These are phyloP conservation scores for Rhinolophus sinicus DNA, from an alignment of 2,113 vertebrate genomes.

Conservation along the genomic window DNA sequence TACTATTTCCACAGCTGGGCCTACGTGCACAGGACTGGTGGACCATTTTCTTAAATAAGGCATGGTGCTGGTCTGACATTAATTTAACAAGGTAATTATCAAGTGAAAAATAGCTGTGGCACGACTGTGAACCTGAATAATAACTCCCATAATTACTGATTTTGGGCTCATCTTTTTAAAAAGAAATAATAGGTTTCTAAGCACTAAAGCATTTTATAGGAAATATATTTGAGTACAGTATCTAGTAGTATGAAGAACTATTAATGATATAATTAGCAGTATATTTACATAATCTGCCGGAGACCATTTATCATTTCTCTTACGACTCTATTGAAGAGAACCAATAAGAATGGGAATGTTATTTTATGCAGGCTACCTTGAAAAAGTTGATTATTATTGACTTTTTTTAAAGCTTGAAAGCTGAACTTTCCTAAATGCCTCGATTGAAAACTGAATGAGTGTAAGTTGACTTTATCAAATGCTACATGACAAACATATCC, in stretches of 20 bases:
- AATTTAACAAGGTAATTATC: conserved; percentile 83
- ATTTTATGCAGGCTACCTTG: conserved; percentile 2
- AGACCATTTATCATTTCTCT: conserved; percentile 61
- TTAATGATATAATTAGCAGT: conserved; percentile 59
- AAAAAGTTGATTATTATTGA: conserved; percentile 45
- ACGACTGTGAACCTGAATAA: conserved; percentile 80
- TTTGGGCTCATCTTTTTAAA: conserved; percentile 67
- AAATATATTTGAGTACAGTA: conserved; percentile 37
- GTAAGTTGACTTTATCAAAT: neutral
- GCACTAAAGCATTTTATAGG: conserved; percentile 69
- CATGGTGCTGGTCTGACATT: conserved; percentile 70
- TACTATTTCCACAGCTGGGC: conserved; percentile 43
- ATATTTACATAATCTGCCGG: conserved; percentile 76
- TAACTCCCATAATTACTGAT: conserved; percentile 76
- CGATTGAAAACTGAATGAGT: neutral
- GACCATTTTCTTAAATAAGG: conserved; percentile 79
- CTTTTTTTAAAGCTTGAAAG: conserved; percentile 44
- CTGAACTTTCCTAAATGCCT: conserved; percentile 27
- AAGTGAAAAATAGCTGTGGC: conserved; percentile 78
- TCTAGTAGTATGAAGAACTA: conserved; percentile 56
- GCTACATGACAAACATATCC: neutral
- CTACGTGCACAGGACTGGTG: neutral
- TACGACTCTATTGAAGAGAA: conserved; percentile 60
- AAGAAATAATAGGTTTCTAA: conserved; percentile 69
- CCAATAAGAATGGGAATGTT: neutral